Evolutionary conservation across 2,888 invertebrate genomes (phyloP), one percentile per base, ranked within the genome.

Genomic region (Pollenia griseotomentosa): DNA sequence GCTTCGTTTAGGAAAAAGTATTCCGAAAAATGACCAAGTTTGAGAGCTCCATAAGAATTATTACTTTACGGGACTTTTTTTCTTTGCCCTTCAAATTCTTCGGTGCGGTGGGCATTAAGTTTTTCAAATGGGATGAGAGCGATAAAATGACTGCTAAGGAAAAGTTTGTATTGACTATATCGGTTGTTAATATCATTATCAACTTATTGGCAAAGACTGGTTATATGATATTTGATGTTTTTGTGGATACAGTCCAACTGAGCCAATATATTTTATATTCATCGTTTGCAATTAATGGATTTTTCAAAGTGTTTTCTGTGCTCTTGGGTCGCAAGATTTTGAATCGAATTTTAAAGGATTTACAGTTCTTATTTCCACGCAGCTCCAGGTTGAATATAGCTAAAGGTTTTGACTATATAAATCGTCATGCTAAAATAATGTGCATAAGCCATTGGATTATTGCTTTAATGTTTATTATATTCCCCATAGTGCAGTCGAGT

Each of bases 381-480:
- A 14, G 88, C 87, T 3, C 57, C 0, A 33, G 5, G 33, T 4
- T 88, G 8, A 84, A 75, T 2, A 8, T 90, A 7, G 33, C 57
- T 8, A 75, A 83, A 5, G 84, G 87, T 19, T 90, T 82, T 19
- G 46, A 19, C 8, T 85, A 83, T 48, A 79, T 89, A 8, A 65
- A 57, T 0, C 16, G 63, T 1, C 87, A 81, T 48, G 74, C 87
- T 19, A 87, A 61, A 55, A 61, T 71, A 12, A 55, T 90, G 55
- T 33, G 53, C 1, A 66, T 82, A 7, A 88, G 81, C 23, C 87
- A 90, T 48, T 77, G 81, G 3, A 33, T 61, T 1, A 89, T 88
- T n/a, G 88, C 89, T 8, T 23, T 81, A n/a, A 86, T 89, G 86
- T 90, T 90, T 40, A 88, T 85, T 61, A 14, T 86, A 1, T 87